phyloP scores from a whole-genome alignment of 2,888 invertebrate species.

The Drosophila siamana region DNA sequence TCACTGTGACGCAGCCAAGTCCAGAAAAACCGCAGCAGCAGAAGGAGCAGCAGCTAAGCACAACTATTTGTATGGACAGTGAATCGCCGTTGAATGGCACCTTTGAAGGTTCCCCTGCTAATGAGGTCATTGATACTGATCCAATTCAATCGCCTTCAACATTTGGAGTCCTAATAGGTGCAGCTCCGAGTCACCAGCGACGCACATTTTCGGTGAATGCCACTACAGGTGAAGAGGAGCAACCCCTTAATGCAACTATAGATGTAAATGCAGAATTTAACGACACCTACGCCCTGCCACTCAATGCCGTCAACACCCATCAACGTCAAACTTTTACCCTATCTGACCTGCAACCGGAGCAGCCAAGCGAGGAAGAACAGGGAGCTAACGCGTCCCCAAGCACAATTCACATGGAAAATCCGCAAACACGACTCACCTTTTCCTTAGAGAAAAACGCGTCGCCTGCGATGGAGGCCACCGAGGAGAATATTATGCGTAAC shows the following conservation, averaged over 20 bases:
- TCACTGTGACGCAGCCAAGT: constrained; percentile 49
- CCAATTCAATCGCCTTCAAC: constrained; percentile 9
- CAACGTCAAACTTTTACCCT: constrained; percentile 42
- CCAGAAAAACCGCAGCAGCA: constrained; percentile 33
- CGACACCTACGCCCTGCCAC: constrained; percentile 33
- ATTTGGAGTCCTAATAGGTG: constrained; percentile 28
- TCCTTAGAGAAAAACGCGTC: constrained; percentile 31
- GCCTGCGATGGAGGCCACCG: constrained; percentile 54
- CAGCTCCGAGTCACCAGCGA: constrained; percentile 5
- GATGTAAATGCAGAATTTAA: constrained; percentile 7
- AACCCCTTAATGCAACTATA: constrained; percentile 10
- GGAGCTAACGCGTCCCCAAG: not conserved
- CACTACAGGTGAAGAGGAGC: not conserved
- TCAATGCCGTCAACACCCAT: not conserved
- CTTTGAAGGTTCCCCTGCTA: constrained; percentile 30
- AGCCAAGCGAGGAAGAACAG: not conserved
- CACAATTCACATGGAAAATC: not conserved
- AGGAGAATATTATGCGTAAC: constrained; percentile 34
- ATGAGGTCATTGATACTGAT: not conserved
- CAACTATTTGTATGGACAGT: constrained; percentile 30
- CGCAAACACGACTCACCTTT: constrained; percentile 53
- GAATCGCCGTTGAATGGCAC: constrained; percentile 49
- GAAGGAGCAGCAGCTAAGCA: constrained; percentile 21
- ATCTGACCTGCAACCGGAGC: constrained; percentile 4
- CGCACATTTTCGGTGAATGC: constrained; percentile 37